A percentile compares a stretch with the other conserved stretches of the same genome.
Conservation (phyloP, 1,140 invertebrate genomes). For the Ericerus pela region DNA sequence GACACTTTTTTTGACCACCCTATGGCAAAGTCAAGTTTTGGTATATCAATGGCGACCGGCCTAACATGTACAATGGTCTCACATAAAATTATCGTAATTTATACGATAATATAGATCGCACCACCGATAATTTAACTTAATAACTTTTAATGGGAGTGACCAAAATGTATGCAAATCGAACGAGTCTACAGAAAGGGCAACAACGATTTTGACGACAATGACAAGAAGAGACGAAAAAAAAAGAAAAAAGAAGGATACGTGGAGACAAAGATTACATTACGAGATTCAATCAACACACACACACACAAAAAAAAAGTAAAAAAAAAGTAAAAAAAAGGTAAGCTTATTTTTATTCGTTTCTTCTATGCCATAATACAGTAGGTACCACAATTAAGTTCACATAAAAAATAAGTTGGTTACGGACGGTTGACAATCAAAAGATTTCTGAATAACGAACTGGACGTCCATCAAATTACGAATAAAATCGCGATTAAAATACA, state of each 20-base stretch:
- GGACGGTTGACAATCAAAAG: background rate
- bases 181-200: background rate
- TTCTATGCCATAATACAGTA: background rate
- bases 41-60: too few species aligned
- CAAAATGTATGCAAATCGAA: constrained; percentile 8
- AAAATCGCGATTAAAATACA: background rate
- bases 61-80: too few species aligned
- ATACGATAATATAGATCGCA: background rate
- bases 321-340: too few species aligned
- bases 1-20: too few species aligned
- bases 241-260: too few species aligned
- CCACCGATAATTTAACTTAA: constrained; percentile 5
- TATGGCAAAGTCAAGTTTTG: too few species aligned
- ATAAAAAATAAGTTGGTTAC: constrained; percentile 6
- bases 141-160: constrained; percentile 4
- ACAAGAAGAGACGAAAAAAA: too few species aligned
- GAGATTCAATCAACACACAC: background rate
- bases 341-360: background rate
- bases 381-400: background rate
- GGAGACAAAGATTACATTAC: too few species aligned
- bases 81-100: constrained; percentile 6
- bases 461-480: background rate
- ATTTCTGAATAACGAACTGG: background rate
- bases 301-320: too few species aligned
- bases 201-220: background rate